Percentiles rank a stretch among this genome's conserved stretches.
These are phyloP conservation scores for Remorina albescens DNA, from an alignment of 2,797 vertebrate genomes.

Conservation along the genomic window DNA sequence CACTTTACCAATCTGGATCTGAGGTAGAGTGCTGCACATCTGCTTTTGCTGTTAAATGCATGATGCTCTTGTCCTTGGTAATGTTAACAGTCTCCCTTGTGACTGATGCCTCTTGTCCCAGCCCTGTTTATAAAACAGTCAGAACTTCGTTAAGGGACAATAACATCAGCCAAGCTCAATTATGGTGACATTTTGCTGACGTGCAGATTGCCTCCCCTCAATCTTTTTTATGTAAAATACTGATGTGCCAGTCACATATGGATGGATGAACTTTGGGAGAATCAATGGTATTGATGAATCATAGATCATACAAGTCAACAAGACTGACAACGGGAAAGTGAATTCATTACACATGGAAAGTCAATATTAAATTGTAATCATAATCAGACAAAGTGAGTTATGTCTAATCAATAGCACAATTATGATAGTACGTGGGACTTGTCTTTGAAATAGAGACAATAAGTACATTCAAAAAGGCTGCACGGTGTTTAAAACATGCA, in stretches of 20 bases:
- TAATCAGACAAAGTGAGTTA: conserved; percentile 94
- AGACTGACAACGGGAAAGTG: conserved; percentile 88
- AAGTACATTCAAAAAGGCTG: conserved; percentile 62
- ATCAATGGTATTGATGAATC: conserved; percentile 92
- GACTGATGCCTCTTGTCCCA: conserved; percentile 79
- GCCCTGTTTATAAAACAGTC: conserved; percentile 84
- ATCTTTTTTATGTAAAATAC: conserved; percentile 91
- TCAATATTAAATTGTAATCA: conserved; percentile 95
- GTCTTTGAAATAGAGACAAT: conserved; percentile 68
- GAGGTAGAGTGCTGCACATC: conserved; percentile 53
- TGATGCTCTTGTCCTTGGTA: conserved; percentile 77
- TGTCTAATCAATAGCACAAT: conserved; percentile 94
- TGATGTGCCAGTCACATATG: conserved; percentile 91
- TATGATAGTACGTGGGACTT: conserved; percentile 85
- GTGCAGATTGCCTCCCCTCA: conserved; percentile 84
- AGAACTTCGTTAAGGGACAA: conserved; percentile 85
- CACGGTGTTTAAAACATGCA: conserved; percentile 54
- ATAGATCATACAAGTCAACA: conserved; percentile 91
- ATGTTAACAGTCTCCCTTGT: conserved; percentile 81
- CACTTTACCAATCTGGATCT: too few relatives aligned
- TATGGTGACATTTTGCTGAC: conserved; percentile 88
- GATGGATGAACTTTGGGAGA: conserved; percentile 92
- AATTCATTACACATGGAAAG: conserved; percentile 89
- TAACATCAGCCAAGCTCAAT: conserved; percentile 82
- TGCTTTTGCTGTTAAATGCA: conserved; percentile 58